Conservation (phyloP, 2,797 vertebrate genomes). For the Siniperca obscura region DNA sequence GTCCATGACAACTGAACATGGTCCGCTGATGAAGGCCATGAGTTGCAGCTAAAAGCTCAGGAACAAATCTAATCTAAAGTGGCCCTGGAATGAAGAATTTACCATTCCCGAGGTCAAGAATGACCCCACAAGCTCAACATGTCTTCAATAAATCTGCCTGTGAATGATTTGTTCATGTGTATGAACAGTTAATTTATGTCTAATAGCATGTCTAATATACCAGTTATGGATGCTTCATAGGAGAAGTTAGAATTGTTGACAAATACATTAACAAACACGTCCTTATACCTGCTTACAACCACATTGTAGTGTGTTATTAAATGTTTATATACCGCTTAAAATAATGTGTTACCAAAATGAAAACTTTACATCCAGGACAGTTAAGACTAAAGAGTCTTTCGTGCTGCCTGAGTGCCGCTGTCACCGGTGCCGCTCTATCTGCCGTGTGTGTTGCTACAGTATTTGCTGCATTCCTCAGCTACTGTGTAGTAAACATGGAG, state of each 20-base stretch:
- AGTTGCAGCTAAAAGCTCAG: not conserved
- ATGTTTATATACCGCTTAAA: constrained; percentile 9
- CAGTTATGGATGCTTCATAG: not conserved
- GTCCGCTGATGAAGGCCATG: not conserved
- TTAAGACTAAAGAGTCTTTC: not conserved
- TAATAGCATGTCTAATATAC: no score
- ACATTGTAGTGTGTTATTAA: not conserved
- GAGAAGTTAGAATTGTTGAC: not conserved
- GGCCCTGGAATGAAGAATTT: not conserved
- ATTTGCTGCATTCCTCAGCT: constrained; percentile 62
- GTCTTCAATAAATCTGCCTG: no score
- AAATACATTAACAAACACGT: not conserved
- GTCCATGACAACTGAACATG: not conserved
- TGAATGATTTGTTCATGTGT: not conserved
- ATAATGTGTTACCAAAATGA: constrained; percentile 10
- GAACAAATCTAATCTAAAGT: not conserved
- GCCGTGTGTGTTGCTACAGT: constrained; percentile 61
- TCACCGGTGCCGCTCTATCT: not conserved
- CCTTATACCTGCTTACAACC: not conserved
- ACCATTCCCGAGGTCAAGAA: not conserved
- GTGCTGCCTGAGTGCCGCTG: not conserved
- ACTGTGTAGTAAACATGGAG: constrained; percentile 37
- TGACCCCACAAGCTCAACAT: not conserved
- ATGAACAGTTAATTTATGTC: no score
- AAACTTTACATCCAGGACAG: not conserved